phyloP scores from a whole-genome alignment of 2,113 vertebrate species.

The Nycticryphes semicollaris region DNA sequence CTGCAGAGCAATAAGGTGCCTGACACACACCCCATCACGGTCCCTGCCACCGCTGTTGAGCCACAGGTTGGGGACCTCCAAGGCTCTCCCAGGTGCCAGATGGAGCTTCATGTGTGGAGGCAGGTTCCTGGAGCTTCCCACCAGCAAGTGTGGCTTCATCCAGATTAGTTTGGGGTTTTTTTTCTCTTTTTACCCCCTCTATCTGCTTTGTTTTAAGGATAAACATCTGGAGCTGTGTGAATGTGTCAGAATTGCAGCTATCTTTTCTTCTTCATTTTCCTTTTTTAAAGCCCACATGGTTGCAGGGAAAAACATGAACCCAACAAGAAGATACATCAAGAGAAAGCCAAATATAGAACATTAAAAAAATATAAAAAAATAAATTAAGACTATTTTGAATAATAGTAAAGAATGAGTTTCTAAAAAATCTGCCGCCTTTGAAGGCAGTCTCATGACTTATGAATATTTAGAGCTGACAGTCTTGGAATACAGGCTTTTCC shows the following conservation, averaged over 20 bases:
- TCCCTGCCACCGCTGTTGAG: neutral
- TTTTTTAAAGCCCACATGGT: neutral
- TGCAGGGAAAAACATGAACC: slow-evolving; percentile 15
- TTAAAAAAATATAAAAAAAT: neutral
- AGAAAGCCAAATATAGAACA: slow-evolving; percentile 28
- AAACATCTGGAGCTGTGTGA: neutral
- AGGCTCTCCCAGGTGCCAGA: accelerated
- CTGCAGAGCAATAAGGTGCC: neutral
- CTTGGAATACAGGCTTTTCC: neutral
- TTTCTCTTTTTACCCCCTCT: accelerated
- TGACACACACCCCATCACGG: accelerated
- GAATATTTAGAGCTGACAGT: slow-evolving; percentile 38
- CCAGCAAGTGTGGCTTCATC: neutral
- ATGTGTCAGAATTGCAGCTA: neutral
- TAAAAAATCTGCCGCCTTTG: neutral
- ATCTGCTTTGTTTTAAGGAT: neutral
- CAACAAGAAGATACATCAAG: neutral
- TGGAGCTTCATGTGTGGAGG: neutral
- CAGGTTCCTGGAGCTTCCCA: neutral
- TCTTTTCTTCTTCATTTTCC: neutral
- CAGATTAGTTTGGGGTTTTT: too few relatives aligned
- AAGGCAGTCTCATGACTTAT: neutral
- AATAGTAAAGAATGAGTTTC: neutral
- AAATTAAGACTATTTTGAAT: slow-evolving; percentile 19
- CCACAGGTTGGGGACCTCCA: accelerated